Conservation (phyloP, 2,797 vertebrate species). For the Anguilla pacifica region DNA sequence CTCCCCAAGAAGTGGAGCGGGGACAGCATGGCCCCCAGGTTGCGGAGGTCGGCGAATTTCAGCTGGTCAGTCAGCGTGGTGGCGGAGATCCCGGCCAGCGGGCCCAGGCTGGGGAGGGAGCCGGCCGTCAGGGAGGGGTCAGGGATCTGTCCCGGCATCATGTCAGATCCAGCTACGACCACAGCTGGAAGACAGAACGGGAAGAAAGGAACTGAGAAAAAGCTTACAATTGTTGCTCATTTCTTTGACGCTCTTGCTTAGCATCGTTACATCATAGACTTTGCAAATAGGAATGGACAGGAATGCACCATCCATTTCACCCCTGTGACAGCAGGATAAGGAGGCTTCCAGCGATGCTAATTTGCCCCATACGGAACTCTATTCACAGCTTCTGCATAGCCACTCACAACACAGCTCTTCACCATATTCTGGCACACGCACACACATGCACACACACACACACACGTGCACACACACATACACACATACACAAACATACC, state of each 20-base stretch:
- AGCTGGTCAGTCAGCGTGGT: slow-evolving; percentile 86
- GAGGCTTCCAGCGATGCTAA: neutral
- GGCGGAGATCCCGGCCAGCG: slow-evolving; percentile 85
- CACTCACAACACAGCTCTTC: neutral
- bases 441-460: neutral
- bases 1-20: slow-evolving; percentile 91
- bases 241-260: neutral
- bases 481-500: neutral
- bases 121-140: slow-evolving; percentile 91
- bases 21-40: slow-evolving; percentile 87
- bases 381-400: neutral
- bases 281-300: neutral
- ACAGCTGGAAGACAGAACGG: slow-evolving; percentile 60
- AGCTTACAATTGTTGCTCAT: neutral
- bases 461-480: no score
- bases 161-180: slow-evolving; percentile 79
- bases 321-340: neutral
- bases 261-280: neutral
- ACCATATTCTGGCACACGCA: neutral
- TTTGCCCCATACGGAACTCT: neutral
- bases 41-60: slow-evolving; percentile 87
- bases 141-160: slow-evolving; percentile 97
- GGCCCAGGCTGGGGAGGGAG: slow-evolving; percentile 85
- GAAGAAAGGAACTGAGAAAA: slow-evolving; percentile 6
- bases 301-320: neutral